Evolutionary conservation across 2,888 invertebrate species (phyloP).

Genomic region (Lycaena phlaeas): DNA sequence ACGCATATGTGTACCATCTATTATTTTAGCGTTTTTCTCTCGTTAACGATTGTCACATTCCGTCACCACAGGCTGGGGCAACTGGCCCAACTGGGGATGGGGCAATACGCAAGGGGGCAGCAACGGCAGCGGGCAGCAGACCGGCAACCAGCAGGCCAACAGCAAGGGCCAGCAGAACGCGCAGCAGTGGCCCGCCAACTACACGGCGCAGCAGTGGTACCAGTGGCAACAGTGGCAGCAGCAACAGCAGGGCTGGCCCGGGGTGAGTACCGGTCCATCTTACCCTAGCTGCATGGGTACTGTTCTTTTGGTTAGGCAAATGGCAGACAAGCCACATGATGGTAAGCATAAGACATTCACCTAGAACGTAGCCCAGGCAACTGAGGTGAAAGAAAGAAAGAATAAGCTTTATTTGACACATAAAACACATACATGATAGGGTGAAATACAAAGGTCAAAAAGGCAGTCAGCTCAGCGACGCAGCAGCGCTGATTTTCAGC

Average conservation of each 20-base stretch:
- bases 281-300: not conserved
- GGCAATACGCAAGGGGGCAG: constrained; percentile 22
- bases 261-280: constrained; percentile 37
- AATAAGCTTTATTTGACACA: too few species aligned
- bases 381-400: too few species aligned
- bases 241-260: constrained; percentile 52
- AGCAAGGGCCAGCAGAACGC: constrained; percentile 16
- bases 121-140: constrained; percentile 16
- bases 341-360: too few species aligned
- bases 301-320: not conserved
- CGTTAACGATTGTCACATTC: not conserved
- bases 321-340: too few species aligned
- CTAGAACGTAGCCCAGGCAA: too few species aligned
- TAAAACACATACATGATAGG: too few species aligned
- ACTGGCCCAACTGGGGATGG: constrained; percentile 56
- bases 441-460: too few species aligned
- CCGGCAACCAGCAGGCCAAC: constrained; percentile 2
- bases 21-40: too few species aligned
- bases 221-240: constrained; percentile 69
- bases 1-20: too few species aligned
- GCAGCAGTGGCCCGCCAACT: constrained; percentile 45
- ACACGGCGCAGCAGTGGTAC: constrained; percentile 61
- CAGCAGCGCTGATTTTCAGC: too few species aligned
- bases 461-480: too few species aligned
- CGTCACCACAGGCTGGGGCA: constrained; percentile 36